These are phyloP conservation scores for Ostrea denselamellosa DNA, from an alignment of 1,140 invertebrate species.

Conservation along the genomic window DNA sequence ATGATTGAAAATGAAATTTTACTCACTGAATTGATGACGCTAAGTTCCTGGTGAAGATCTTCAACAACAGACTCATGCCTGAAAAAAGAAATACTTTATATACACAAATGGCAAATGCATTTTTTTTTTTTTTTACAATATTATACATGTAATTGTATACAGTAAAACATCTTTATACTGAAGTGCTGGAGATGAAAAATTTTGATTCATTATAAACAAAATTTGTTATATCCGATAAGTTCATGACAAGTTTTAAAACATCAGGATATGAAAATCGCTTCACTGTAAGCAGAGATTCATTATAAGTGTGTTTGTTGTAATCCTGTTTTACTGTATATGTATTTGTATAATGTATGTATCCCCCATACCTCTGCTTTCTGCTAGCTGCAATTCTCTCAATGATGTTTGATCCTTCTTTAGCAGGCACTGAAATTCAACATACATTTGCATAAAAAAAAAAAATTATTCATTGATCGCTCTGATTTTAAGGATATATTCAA, in stretches of 20 bases:
- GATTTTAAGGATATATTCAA: neutral
- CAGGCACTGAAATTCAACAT: conserved; percentile 65
- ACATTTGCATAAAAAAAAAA: too few species aligned
- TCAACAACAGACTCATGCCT: conserved; percentile 76
- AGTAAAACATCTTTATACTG: neutral
- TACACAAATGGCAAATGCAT: neutral
- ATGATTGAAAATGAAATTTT: neutral
- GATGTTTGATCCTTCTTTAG: conserved; percentile 73
- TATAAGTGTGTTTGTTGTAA: too few species aligned
- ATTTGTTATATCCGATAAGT: too few species aligned
- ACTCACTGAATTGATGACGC: conserved; percentile 73
- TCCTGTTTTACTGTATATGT: too few species aligned
- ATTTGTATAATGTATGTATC: neutral
- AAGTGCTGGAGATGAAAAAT: too few species aligned
- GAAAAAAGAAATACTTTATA: conserved; percentile 42
- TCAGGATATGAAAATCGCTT: too few species aligned
- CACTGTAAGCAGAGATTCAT: too few species aligned
- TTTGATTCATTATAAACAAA: too few species aligned
- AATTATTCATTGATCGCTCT: neutral
- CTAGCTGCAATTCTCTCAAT: conserved; percentile 74
- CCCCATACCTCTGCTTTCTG: conserved; percentile 69
- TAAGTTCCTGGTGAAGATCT: conserved; percentile 76
- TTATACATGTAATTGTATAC: neutral
- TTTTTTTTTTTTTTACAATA: neutral
- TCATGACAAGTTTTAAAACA: too few species aligned